Percentiles rank a stretch among this genome's conserved stretches.
phyloP scores from a whole-genome alignment of 2,888 invertebrate species.

The Cheilosia vernalis region DNA sequence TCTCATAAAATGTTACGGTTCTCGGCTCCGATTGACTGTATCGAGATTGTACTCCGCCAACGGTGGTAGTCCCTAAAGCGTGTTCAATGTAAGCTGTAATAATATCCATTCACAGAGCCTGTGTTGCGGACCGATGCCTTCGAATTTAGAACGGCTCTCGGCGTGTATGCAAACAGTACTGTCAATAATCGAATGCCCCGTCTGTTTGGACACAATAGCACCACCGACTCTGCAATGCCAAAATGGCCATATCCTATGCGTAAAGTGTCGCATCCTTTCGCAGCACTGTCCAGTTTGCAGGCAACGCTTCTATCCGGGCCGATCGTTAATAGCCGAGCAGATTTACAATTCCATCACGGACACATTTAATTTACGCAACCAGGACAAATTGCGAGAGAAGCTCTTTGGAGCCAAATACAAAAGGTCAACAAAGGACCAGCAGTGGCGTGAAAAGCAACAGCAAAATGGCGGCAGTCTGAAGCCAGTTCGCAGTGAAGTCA shows the following conservation, averaged over 20 bases:
- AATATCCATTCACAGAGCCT: constrained; percentile 79
- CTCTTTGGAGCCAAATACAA: constrained; percentile 82
- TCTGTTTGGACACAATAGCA: constrained; percentile 86
- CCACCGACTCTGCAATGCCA: constrained; percentile 87
- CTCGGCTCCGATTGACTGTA: not conserved
- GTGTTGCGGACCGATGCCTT: constrained; percentile 85
- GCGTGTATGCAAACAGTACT: constrained; percentile 84
- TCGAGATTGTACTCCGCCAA: constrained; percentile 17
- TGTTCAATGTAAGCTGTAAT: constrained; percentile 50
- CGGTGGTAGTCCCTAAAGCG: constrained; percentile 3
- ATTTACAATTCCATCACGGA: constrained; percentile 84
- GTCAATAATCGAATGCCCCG: constrained; percentile 86
- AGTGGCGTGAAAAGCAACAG: constrained; percentile 52
- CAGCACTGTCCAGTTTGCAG: constrained; percentile 87
- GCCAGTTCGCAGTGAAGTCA: constrained; percentile 60
- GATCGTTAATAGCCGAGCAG: constrained; percentile 85
- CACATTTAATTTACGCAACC: constrained; percentile 84
- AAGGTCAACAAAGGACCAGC: constrained; percentile 60
- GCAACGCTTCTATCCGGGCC: constrained; percentile 84
- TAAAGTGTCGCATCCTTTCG: constrained; percentile 86
- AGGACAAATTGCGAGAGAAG: constrained; percentile 83
- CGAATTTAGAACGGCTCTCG: constrained; percentile 84
- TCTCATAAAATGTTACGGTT: constrained; percentile 25
- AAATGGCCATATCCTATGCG: constrained; percentile 87
- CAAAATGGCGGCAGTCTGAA: constrained; percentile 38